phyloP scores from a whole-genome alignment of 1,140 invertebrate genomes.

The Hetaerina americana region DNA sequence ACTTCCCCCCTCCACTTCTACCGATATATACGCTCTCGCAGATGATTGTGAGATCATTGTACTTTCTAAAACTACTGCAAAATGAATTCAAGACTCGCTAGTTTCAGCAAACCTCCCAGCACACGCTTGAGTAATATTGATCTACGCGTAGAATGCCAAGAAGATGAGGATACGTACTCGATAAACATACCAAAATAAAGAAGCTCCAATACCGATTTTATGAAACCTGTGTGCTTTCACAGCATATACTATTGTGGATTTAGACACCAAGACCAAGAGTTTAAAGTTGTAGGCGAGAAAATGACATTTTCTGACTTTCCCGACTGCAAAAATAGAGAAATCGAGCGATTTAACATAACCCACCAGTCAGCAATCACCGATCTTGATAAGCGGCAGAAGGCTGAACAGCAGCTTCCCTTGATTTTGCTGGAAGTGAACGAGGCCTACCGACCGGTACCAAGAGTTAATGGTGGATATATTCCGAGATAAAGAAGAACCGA shows the following conservation, averaged over 20 bases:
- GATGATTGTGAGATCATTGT: no score
- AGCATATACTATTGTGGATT: not conserved
- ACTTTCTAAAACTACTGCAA: no score
- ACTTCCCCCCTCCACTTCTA: no score
- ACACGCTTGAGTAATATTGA: no score
- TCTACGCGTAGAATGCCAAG: no score
- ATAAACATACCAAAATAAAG: no score
- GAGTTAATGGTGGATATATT: not conserved
- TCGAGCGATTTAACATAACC: not conserved
- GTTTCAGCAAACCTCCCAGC: no score
- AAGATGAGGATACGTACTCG: no score
- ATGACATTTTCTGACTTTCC: not conserved
- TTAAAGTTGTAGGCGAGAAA: not conserved
- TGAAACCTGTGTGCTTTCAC: not conserved
- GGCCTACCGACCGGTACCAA: not conserved
- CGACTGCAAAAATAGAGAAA: not conserved
- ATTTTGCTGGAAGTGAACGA: not conserved
- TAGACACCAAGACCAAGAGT: not conserved
- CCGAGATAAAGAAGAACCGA: not conserved
- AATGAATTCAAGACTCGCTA: no score
- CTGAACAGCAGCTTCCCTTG: not conserved
- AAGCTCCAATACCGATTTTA: not conserved
- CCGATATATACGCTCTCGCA: no score
- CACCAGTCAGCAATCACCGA: not conserved
- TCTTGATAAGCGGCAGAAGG: not conserved